phyloP scores from a whole-genome alignment of 2,888 invertebrate species.

The Clostera curtula region DNA sequence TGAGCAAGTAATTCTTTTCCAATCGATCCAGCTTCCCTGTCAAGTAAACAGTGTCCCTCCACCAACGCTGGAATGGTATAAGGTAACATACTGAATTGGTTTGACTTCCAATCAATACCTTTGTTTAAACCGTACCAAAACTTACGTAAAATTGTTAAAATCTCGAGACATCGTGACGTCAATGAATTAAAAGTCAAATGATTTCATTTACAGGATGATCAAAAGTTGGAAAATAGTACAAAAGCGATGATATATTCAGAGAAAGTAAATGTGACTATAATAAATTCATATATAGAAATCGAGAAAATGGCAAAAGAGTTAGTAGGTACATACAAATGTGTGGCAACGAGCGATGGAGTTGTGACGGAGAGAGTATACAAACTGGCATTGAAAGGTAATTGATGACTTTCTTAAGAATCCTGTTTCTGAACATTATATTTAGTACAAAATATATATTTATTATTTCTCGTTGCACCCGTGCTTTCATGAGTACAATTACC shows the following conservation, averaged over 20 bases:
- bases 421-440: neutral
- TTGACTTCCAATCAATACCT: no score
- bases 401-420: no score
- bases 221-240: slow-evolving; percentile 14
- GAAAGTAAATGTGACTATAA: slow-evolving; percentile 28
- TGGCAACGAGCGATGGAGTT: slow-evolving; percentile 21
- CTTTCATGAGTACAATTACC: no score
- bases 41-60: slow-evolving; percentile 75
- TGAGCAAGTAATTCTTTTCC: slow-evolving; percentile 29
- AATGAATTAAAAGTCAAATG: slow-evolving; percentile 4
- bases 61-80: slow-evolving; percentile 81
- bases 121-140: no score
- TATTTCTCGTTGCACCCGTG: slow-evolving; percentile 28
- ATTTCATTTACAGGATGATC: slow-evolving; percentile 20
- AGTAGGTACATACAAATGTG: slow-evolving; percentile 44
- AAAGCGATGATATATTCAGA: slow-evolving; percentile 27
- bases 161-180: neutral
- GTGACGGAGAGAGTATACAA: slow-evolving; percentile 23
- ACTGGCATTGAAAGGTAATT: slow-evolving; percentile 36
- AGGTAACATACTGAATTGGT: slow-evolving; percentile 76
- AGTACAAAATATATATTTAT: neutral
- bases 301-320: slow-evolving; percentile 30
- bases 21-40: slow-evolving; percentile 60
- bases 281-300: slow-evolving; percentile 44
- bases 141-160: no score